Base-by-base conservation (phyloP, 2,888 invertebrate genomes). In the Junonia oenone region DNA sequence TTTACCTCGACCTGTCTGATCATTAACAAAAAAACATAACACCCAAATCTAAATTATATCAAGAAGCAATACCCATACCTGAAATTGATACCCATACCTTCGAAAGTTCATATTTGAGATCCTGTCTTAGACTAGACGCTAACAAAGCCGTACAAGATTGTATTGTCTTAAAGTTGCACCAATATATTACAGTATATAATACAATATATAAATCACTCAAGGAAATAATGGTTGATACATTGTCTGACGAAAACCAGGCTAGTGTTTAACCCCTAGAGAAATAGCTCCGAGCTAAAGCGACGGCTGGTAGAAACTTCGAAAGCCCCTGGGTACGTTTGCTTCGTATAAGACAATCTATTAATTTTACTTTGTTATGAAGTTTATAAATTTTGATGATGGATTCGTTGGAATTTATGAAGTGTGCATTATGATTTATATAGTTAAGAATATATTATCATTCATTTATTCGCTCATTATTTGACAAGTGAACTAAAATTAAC, bases 271-370 rank as follows among this genome's bases (percentile, higher is more conserved):
- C 58, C 27, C 47, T 8, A 26, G 58, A 54, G 58, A 58, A 51
- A 54, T 54, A 46, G 50, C 50, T 54, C 27, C 22, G 15, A 51
- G 55, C 51, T 50, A 46, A 33, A 46, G 50, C 45, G 46, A 38
- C 38, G 15, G 31, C 43, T 37, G 6, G 15, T 31, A 17, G 19
- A 13, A 53, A 38, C 35, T 51, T 43, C 47, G 46, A 57, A 45
- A 43, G 31, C 59, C 56, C 56, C 9, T 14, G 45, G 59, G 59
- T 17, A 15, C 51, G 51, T 51, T 59, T 56, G 59, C 19, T 45
- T 54, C 53, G 43, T 56, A 48, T 56, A 56, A 56, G 56, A 54
- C 48, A 51, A 54, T 59, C 47, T 56, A 59, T 43, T 43, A 43
- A 43, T 43, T 43, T 43, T 26, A 22, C 17, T 43, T 43, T 26